phyloP scores from a whole-genome alignment of 1,140 invertebrate genomes.

The Anastrepha obliqua region DNA sequence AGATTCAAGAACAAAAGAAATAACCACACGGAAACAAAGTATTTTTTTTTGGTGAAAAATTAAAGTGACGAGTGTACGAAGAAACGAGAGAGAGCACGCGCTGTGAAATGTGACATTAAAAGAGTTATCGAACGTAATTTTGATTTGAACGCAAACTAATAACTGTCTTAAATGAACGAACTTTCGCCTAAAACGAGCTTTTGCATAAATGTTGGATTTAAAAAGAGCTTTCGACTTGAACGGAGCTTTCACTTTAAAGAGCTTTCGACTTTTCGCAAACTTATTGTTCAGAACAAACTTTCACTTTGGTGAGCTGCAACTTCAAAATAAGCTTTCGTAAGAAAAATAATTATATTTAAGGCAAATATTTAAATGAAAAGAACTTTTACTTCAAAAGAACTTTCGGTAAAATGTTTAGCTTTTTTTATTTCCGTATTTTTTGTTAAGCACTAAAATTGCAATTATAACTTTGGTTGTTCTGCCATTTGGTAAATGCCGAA shows the following conservation, averaged over 20 bases:
- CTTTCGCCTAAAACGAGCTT: background rate
- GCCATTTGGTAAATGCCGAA: background rate
- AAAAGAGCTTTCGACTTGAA: background rate
- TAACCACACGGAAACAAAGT: background rate
- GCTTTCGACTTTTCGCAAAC: background rate
- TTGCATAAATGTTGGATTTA: background rate
- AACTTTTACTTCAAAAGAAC: no score
- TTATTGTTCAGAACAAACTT: background rate
- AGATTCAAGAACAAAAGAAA: background rate
- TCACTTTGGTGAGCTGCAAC: background rate
- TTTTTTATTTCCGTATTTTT: no score
- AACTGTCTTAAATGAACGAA: background rate
- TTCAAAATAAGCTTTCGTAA: no score
- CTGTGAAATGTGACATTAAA: background rate
- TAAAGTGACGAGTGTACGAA: background rate
- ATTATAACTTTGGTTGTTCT: no score
- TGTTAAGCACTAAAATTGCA: no score
- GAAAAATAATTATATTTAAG: no score
- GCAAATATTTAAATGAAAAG: no score
- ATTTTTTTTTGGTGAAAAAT: background rate
- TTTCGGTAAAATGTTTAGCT: no score
- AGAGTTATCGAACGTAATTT: background rate
- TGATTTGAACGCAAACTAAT: background rate
- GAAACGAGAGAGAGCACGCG: background rate
- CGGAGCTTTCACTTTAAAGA: background rate